A percentile compares a stretch with the other conserved stretches of the same genome.
These are phyloP conservation scores for Leptinotarsa lineolata DNA, from an alignment of 1,140 invertebrate genomes.

Conservation along the genomic window DNA sequence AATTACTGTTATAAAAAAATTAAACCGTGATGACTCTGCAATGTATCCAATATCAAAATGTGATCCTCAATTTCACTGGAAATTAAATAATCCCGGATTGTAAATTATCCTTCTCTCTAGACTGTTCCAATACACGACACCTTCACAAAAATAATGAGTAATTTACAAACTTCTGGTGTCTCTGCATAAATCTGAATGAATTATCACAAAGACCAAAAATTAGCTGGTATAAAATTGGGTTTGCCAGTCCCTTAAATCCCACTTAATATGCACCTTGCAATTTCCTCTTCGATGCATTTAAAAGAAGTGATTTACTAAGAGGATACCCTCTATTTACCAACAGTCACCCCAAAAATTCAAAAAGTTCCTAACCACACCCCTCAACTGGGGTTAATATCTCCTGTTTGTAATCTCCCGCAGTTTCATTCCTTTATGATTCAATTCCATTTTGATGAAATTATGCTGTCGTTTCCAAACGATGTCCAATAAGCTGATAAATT, in stretches of 20 bases:
- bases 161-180: slow-evolving; percentile 16
- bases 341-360: slow-evolving; percentile 15
- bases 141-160: slow-evolving; percentile 14
- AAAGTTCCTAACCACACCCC: slow-evolving; percentile 1
- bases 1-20: too few species aligned
- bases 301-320: slow-evolving; percentile 26
- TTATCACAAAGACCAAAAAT: slow-evolving; percentile 12
- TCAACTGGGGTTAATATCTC: slow-evolving; percentile 16
- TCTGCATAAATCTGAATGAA: slow-evolving; percentile 20
- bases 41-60: too few species aligned
- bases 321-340: slow-evolving; percentile 27
- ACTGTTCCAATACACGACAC: neutral
- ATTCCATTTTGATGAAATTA: slow-evolving; percentile 4
- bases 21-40: too few species aligned
- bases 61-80: too few species aligned
- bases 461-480: neutral
- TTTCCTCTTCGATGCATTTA: slow-evolving; percentile 28
- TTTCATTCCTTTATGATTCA: slow-evolving; percentile 11
- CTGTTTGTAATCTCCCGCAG: slow-evolving; percentile 10
- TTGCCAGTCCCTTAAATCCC: slow-evolving; percentile 21
- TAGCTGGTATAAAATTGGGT: slow-evolving; percentile 16
- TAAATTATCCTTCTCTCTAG: neutral
- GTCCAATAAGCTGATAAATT: neutral
- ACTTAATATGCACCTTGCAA: slow-evolving; percentile 30
- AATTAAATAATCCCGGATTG: too few species aligned